These are phyloP conservation scores for Sebastes dallii DNA, from an alignment of 2,797 vertebrate genomes.

Conservation along the genomic window DNA sequence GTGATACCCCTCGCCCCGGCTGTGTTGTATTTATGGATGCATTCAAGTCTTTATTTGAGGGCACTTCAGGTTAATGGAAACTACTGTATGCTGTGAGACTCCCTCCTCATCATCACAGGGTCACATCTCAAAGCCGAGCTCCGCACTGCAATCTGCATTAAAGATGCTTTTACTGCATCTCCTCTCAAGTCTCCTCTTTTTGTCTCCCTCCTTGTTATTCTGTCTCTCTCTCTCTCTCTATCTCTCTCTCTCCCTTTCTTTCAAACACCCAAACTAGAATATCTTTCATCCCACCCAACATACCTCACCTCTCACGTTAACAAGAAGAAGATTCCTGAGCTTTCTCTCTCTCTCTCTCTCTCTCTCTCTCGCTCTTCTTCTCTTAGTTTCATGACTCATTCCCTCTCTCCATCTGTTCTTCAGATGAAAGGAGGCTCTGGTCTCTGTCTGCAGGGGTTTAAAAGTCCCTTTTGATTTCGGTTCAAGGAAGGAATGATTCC, in stretches of 20 bases:
- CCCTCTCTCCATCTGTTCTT: slow-evolving; percentile 40
- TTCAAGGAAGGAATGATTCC: slow-evolving; percentile 40
- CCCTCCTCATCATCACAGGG: slow-evolving; percentile 8
- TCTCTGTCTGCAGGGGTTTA: slow-evolving; percentile 63
- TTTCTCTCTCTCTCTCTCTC: too few relatives aligned
- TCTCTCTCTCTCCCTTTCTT: background rate
- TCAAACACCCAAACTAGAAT: slow-evolving; percentile 32
- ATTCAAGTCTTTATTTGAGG: background rate
- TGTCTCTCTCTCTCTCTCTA: background rate
- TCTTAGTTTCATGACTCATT: slow-evolving; percentile 25
- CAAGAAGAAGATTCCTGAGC: slow-evolving; percentile 25
- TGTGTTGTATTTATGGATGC: background rate
- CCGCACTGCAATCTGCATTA: slow-evolving; percentile 21
- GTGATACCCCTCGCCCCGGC: background rate
- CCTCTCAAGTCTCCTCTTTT: background rate
- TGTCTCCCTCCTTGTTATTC: slow-evolving; percentile 24
- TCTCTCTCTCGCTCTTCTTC: background rate
- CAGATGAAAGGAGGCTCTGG: slow-evolving; percentile 57
- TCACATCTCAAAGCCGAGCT: slow-evolving; percentile 35
- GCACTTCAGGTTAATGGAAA: slow-evolving; percentile 1
- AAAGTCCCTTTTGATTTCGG: slow-evolving; percentile 49
- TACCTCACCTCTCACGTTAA: slow-evolving; percentile 23
- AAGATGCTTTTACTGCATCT: slow-evolving; percentile 10
- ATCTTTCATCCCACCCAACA: slow-evolving; percentile 29
- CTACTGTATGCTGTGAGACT: background rate